Evolutionary conservation across 2,888 invertebrate species (phyloP).

Genomic region (Atrina japonica): DNA sequence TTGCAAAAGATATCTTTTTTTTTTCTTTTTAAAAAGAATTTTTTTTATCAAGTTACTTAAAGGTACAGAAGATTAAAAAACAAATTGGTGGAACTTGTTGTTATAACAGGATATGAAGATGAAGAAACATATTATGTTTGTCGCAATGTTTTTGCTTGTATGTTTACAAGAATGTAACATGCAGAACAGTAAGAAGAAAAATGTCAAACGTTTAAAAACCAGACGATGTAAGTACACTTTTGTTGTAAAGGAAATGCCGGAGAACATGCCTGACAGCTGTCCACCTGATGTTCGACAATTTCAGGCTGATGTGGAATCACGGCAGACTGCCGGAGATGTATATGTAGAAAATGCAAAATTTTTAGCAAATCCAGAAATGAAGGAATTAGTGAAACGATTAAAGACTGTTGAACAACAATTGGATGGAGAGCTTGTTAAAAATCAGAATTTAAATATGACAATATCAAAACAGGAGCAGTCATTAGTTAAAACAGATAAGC

Average conservation of each 20-base stretch:
- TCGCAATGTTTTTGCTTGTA: too few species aligned
- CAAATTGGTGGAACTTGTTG: too few species aligned
- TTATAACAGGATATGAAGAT: too few species aligned
- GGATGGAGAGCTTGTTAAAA: slow-evolving; percentile 66
- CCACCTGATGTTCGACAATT: slow-evolving; percentile 56
- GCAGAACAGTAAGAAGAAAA: too few species aligned
- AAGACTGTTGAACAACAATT: slow-evolving; percentile 55
- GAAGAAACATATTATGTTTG: too few species aligned
- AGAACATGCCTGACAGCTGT: slow-evolving; percentile 66
- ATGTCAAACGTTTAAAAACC: slow-evolving; percentile 37
- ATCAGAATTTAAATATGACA: slow-evolving; percentile 67
- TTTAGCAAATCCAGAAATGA: not conserved
- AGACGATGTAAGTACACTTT: slow-evolving; percentile 66
- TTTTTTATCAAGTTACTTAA: too few species aligned
- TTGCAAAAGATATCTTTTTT: too few species aligned
- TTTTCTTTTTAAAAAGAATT: too few species aligned
- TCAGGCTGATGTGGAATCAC: slow-evolving; percentile 39
- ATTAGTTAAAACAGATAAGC: slow-evolving; percentile 60
- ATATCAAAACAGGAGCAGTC: slow-evolving; percentile 64
- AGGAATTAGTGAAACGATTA: slow-evolving; percentile 46
- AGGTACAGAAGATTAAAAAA: too few species aligned
- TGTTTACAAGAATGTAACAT: too few species aligned
- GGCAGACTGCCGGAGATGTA: not conserved
- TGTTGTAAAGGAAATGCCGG: slow-evolving; percentile 69
- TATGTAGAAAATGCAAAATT: not conserved